Evolutionary conservation across 2,797 vertebrate species (phyloP), one percentile per base, ranked within the genome.

Genomic region (Eremophila alpestris): DNA sequence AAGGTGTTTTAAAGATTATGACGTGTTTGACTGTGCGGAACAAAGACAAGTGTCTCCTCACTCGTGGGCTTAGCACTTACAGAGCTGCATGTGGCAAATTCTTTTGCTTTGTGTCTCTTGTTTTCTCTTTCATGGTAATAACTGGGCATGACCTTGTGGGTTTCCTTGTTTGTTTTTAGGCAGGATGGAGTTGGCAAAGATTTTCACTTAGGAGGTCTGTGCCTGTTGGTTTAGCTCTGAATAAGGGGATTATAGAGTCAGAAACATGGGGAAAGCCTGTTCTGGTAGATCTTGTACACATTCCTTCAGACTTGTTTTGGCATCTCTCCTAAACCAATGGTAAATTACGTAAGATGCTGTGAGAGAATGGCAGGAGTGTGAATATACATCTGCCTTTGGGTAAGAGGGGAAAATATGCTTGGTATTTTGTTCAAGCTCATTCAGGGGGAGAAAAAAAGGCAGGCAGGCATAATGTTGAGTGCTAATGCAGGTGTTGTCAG

Each of bases 121-220:
- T 90, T 94, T 91, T 95, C 93, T 77, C 68, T 86, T 87, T 71
- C 54, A 10, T 24, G 21, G 40, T 89, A 75, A 86, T 55, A 83
- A 55, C 80, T 69, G 83, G 55, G 59, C 94, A 91, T 78, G 85
- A 81, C 18, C 41, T 83, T 94, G 80, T 75, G 83, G 76, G 69
- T 95, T 93, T 94, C 73, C 91, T 80, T 96, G 63, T 93, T 94
- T 95, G 91, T 79, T 94, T 93, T 86, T 36, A 36, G 80, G 74
- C 87, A 83, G 48, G 69, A 95, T 75, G 38, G 56, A 81, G 48
- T 2, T 65, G 80, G 85, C 69, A 45, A 65, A 91, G 38, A 27
- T 83, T 81, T 91, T 75, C 84, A 19, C 23, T 84, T 56, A 43
- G 56, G 71, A 85, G 83, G 80, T 55, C 45, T 67, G 48, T 87